These are phyloP conservation scores for Osmerus mordax DNA, from an alignment of 2,113 vertebrate species.

Conservation along the genomic window DNA sequence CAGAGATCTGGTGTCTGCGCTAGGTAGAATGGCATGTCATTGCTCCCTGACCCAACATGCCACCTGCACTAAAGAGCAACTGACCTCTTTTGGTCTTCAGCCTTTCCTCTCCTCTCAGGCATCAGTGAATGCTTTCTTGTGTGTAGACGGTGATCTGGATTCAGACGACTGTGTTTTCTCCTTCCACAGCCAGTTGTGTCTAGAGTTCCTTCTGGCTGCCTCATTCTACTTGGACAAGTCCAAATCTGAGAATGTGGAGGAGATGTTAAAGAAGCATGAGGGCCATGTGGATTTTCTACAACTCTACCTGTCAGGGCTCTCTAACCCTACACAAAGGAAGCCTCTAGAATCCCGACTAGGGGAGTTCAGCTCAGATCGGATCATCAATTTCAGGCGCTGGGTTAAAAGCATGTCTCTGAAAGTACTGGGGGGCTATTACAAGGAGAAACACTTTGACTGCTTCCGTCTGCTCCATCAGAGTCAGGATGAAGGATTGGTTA, in stretches of 20 bases:
- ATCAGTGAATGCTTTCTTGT: slow-evolving; percentile 40
- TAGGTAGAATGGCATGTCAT: slow-evolving; percentile 52
- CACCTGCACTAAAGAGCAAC: slow-evolving; percentile 38
- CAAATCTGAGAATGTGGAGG: neutral
- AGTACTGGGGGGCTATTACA: slow-evolving; percentile 16
- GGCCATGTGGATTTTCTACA: slow-evolving; percentile 40
- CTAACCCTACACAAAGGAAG: slow-evolving; percentile 44
- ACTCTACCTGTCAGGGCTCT: slow-evolving; percentile 66
- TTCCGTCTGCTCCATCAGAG: slow-evolving; percentile 64
- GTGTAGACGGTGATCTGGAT: slow-evolving; percentile 18
- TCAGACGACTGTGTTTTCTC: slow-evolving; percentile 41
- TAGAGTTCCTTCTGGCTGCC: slow-evolving; percentile 67
- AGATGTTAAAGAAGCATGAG: slow-evolving; percentile 42
- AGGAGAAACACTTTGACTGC: slow-evolving; percentile 35
- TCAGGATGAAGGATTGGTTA: slow-evolving; percentile 58
- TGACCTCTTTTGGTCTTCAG: slow-evolving; percentile 44
- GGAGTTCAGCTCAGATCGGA: slow-evolving; percentile 24
- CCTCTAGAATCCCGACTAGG: slow-evolving; percentile 53
- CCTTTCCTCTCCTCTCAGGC: slow-evolving; percentile 26
- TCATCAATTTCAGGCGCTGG: slow-evolving; percentile 51
- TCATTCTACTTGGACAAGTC: slow-evolving; percentile 56
- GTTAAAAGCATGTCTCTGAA: slow-evolving; percentile 35
- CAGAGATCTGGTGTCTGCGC: slow-evolving; percentile 40
- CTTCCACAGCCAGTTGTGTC: slow-evolving; percentile 61
- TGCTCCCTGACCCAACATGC: slow-evolving; percentile 25